phyloP scores from a whole-genome alignment of 2,888 invertebrate genomes.

The Agrypnus murinus region DNA sequence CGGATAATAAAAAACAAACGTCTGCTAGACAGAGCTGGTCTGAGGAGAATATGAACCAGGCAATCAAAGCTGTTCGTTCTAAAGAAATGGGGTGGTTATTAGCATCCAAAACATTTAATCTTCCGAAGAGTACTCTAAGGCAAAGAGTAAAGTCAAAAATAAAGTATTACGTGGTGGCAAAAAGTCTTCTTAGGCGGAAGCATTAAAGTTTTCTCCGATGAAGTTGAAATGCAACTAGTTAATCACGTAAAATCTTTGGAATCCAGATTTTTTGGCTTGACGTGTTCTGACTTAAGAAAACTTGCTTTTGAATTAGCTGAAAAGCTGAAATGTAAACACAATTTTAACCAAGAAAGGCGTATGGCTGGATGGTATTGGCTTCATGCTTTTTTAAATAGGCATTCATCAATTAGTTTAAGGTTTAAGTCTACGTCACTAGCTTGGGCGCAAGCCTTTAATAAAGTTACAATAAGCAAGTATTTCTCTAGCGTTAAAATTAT shows the following conservation, averaged over 20 bases:
- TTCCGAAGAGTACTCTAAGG: constrained; percentile 38
- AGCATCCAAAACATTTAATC: constrained; percentile 31
- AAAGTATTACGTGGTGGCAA: too few relatives aligned
- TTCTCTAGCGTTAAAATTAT: too few relatives aligned
- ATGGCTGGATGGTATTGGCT: background rate
- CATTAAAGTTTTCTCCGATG: too few relatives aligned
- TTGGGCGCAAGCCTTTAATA: background rate
- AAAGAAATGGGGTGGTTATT: constrained; percentile 33
- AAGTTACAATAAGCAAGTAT: background rate
- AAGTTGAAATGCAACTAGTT: constrained; percentile 4
- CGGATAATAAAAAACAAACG: too few relatives aligned
- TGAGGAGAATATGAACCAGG: constrained; percentile 19
- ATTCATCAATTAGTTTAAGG: background rate
- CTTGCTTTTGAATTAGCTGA: background rate
- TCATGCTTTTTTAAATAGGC: background rate
- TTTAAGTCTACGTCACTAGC: background rate
- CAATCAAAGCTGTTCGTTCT: constrained; percentile 34
- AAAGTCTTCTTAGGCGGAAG: too few relatives aligned
- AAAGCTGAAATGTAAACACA: background rate
- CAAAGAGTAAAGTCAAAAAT: too few relatives aligned
- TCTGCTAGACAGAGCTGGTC: background rate
- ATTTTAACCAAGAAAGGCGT: constrained; percentile 1
- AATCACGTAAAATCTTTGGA: too few relatives aligned
- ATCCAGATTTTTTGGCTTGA: too few relatives aligned
- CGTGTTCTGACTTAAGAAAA: background rate